Percentiles rank a stretch among this genome's conserved stretches.
These are phyloP conservation scores for Probaryconus sp. DNA, from an alignment of 1,140 invertebrate genomes.

Conservation along the genomic window DNA sequence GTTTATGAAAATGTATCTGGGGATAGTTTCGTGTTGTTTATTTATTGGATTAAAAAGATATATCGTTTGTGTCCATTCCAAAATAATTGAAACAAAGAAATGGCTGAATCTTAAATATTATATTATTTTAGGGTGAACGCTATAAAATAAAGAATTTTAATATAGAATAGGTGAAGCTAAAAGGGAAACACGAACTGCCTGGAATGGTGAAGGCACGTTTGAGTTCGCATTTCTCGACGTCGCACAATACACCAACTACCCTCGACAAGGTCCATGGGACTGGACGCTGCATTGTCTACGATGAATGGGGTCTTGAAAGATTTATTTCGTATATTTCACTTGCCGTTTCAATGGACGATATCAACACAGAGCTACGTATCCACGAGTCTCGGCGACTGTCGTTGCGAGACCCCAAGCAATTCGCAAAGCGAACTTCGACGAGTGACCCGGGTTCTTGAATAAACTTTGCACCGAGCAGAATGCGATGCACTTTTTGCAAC, in stretches of 20 bases:
- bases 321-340: constrained; percentile 80
- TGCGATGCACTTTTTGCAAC: constrained; percentile 41
- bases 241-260: constrained; percentile 73
- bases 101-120: constrained; percentile 37
- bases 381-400: constrained; percentile 50
- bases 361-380: constrained; percentile 60
- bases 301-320: constrained; percentile 78
- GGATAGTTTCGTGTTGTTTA: too few relatives aligned
- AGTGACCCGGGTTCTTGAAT: constrained; percentile 64
- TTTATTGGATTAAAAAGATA: too few relatives aligned
- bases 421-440: constrained; percentile 65
- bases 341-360: constrained; percentile 77
- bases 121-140: constrained; percentile 56
- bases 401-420: constrained; percentile 58
- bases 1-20: too few relatives aligned
- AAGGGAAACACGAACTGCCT: constrained; percentile 64
- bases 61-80: too few relatives aligned
- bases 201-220: constrained; percentile 62
- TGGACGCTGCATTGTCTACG: constrained; percentile 77
- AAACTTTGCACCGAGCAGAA: constrained; percentile 37
- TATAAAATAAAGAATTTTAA: constrained; percentile 52
- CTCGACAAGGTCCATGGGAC: constrained; percentile 72
- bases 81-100: constrained; percentile 52
- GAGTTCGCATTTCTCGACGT: constrained; percentile 70
- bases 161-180: constrained; percentile 47